Percentiles rank a stretch among this genome's conserved stretches.
Conservation (phyloP, 1,140 invertebrate genomes). For the Rhyzopertha dominica region DNA sequence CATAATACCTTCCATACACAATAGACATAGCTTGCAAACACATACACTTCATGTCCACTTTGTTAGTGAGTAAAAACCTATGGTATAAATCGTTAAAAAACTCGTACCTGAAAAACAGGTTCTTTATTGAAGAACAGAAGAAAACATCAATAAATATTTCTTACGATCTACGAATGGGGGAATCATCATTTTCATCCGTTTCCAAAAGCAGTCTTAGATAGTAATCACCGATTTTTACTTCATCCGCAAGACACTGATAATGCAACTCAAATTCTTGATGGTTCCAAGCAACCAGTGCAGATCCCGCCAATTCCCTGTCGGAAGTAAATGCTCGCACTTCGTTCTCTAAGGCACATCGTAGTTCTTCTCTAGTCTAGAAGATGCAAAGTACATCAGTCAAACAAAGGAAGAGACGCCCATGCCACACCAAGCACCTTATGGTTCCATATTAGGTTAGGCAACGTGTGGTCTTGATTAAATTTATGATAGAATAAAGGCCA, state of each 20-base stretch:
- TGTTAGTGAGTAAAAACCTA: slow-evolving; percentile 81
- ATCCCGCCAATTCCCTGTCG: slow-evolving; percentile 84
- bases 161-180: slow-evolving; percentile 82
- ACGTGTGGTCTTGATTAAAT: slow-evolving; percentile 90
- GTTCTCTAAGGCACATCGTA: slow-evolving; percentile 87
- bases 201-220: slow-evolving; percentile 92
- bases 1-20: slow-evolving; percentile 91
- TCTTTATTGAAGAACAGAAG: slow-evolving; percentile 15
- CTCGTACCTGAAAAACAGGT: slow-evolving; percentile 66
- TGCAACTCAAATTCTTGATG: slow-evolving; percentile 94
- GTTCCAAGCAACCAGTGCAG: slow-evolving; percentile 91
- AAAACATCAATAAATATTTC: slow-evolving; percentile 32
- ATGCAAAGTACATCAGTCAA: slow-evolving; percentile 15
- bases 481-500: slow-evolving; percentile 94
- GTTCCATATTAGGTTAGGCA: slow-evolving; percentile 99
- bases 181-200: slow-evolving; percentile 81
- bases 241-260: slow-evolving; percentile 90
- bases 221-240: slow-evolving; percentile 98
- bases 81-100: slow-evolving; percentile 99
- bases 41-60: slow-evolving; percentile 87
- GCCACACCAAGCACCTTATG: slow-evolving; percentile 85
- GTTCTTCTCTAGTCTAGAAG: slow-evolving; percentile 85
- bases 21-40: slow-evolving; percentile 97
- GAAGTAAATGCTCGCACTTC: slow-evolving; percentile 86
- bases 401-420: too few relatives aligned